Conservation (phyloP, 2,113 vertebrate species). For the human region DNA sequence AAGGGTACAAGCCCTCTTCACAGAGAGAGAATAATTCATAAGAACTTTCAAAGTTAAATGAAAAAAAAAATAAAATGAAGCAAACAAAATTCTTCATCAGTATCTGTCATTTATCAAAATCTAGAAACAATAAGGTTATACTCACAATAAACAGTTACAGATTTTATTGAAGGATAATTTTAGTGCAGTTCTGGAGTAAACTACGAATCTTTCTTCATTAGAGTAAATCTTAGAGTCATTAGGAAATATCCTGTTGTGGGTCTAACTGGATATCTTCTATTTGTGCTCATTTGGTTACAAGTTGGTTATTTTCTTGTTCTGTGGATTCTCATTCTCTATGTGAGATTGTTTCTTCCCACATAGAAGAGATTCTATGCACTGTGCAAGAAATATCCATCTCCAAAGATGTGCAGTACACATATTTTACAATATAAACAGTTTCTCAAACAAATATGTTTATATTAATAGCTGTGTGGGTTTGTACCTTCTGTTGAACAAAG, state of each 20-base stretch:
- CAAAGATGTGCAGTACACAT: neutral
- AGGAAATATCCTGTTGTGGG: neutral
- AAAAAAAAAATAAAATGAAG: conserved; percentile 17
- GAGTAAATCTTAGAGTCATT: neutral
- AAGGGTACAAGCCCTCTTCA: neutral
- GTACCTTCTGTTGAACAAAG: neutral
- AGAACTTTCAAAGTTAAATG: conserved; percentile 40
- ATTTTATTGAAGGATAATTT: conserved; percentile 41
- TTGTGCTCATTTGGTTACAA: neutral
- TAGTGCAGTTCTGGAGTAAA: conserved; percentile 25
- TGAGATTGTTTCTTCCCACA: neutral
- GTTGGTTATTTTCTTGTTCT: neutral
- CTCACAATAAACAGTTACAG: neutral
- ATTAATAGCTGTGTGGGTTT: neutral
- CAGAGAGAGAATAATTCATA: conserved; percentile 25
- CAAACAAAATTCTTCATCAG: neutral
- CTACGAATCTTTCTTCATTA: neutral
- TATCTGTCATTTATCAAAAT: conserved; percentile 18
- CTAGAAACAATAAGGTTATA: neutral
- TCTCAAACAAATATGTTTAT: neutral
- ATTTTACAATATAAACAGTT: neutral
- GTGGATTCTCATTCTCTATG: neutral
- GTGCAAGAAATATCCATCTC: neutral
- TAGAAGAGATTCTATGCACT: neutral
- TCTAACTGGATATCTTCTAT: neutral